phyloP scores from a whole-genome alignment of 2,113 vertebrate genomes.

The Cavia porcellus region DNA sequence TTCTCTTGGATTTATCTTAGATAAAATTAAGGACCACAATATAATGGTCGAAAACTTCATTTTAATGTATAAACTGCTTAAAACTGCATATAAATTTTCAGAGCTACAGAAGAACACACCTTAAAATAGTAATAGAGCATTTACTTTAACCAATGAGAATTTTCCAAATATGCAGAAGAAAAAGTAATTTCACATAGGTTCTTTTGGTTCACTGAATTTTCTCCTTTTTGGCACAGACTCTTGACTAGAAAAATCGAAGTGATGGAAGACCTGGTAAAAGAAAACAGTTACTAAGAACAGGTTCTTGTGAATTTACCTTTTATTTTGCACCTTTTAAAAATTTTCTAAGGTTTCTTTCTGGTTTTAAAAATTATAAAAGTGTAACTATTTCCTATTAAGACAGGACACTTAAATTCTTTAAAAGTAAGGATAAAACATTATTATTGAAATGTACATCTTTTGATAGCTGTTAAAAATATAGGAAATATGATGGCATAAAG shows the following conservation, averaged over 20 bases:
- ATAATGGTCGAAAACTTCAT: slow-evolving; percentile 50
- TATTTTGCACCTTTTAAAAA: not conserved
- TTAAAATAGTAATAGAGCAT: slow-evolving; percentile 58
- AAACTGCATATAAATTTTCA: slow-evolving; percentile 57
- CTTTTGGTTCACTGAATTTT: slow-evolving; percentile 94
- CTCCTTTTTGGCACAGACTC: slow-evolving; percentile 90
- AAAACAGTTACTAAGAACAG: slow-evolving; percentile 66
- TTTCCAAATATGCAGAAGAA: not conserved
- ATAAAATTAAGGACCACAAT: slow-evolving; percentile 60
- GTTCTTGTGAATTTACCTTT: slow-evolving; percentile 53
- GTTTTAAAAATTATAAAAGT: not conserved
- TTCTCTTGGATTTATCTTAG: slow-evolving; percentile 47
- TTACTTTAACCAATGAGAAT: slow-evolving; percentile 57
- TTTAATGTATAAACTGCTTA: slow-evolving; percentile 58
- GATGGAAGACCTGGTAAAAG: slow-evolving; percentile 86
- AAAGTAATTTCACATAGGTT: slow-evolving; percentile 82
- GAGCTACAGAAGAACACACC: slow-evolving; percentile 49
- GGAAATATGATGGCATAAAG: not conserved
- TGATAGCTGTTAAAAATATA: slow-evolving; percentile 24
- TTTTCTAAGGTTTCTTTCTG: not conserved
- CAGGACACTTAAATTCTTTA: slow-evolving; percentile 5
- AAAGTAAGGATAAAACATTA: slow-evolving; percentile 45
- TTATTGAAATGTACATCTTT: slow-evolving; percentile 23
- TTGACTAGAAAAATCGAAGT: slow-evolving; percentile 91
- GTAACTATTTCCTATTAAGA: slow-evolving; percentile 2